Conservation (phyloP, 2,888 invertebrate genomes). For the Tipula vernalis region DNA sequence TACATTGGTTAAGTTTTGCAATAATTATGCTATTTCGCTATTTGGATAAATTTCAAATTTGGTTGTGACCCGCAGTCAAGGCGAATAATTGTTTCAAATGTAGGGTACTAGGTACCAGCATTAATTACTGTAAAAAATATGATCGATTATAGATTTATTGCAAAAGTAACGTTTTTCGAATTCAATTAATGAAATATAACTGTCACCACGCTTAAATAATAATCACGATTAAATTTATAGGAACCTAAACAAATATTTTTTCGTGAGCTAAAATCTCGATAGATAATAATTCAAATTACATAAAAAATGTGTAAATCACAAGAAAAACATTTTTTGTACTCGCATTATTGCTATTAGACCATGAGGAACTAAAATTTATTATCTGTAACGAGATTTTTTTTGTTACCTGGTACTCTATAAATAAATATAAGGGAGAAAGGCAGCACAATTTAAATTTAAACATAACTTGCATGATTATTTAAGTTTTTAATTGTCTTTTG, state of each 20-base stretch:
- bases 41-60: not conserved
- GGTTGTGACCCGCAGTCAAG: not conserved
- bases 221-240: not conserved
- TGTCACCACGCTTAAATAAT: not conserved
- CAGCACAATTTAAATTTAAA: not conserved
- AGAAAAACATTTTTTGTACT: not conserved
- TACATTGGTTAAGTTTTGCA: not conserved
- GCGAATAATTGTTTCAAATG: not conserved
- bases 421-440: not conserved
- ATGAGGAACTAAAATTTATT: not conserved
- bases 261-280: not conserved
- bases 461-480: not conserved
- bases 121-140: not conserved
- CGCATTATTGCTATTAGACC: not conserved
- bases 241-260: not conserved
- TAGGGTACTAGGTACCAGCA: not conserved
- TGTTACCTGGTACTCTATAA: not conserved
- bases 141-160: not conserved
- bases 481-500: not conserved
- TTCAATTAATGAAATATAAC: not conserved
- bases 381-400: not conserved
- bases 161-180: not conserved
- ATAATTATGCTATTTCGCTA: not conserved
- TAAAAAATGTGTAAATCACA: too few relatives aligned
- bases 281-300: too few relatives aligned